Evolutionary conservation across 2,888 invertebrate species (phyloP).

Genomic region (Drosophila eohydei): DNA sequence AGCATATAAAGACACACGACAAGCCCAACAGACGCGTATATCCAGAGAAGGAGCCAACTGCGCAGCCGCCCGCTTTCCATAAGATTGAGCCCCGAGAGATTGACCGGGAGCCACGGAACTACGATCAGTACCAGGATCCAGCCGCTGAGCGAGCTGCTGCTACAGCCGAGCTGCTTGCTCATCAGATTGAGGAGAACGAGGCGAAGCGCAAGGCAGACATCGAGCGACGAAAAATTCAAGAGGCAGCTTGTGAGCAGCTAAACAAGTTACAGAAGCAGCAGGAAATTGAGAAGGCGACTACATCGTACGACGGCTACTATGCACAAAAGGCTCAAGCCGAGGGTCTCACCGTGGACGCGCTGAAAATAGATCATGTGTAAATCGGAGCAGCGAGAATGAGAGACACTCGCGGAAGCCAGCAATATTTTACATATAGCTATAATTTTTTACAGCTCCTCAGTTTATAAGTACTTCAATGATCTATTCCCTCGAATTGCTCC

Average conservation of each 20-base stretch:
- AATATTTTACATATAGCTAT: conserved; percentile 56
- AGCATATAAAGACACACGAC: conserved; percentile 82
- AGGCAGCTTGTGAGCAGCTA: conserved; percentile 79
- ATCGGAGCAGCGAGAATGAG: conserved; percentile 6
- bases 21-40: conserved; percentile 68
- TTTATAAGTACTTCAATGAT: conserved; percentile 49
- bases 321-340: conserved; percentile 74
- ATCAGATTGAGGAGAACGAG: conserved; percentile 81
- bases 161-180: conserved; percentile 79
- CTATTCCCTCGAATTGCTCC: conserved; percentile 57
- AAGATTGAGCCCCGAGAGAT: conserved; percentile 63
- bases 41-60: conserved; percentile 45
- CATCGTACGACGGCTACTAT: conserved; percentile 74
- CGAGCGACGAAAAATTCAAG: conserved; percentile 79
- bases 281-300: conserved; percentile 73
- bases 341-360: conserved; percentile 64
- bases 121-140: conserved; percentile 75
- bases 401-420: conserved; percentile 42
- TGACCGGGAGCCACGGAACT: conserved; percentile 66
- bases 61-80: conserved; percentile 54
- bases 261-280: conserved; percentile 73
- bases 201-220: conserved; percentile 77
- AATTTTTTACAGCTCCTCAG: conserved; percentile 52
- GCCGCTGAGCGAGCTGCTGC: conserved; percentile 76
- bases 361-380: conserved; percentile 74